These are phyloP conservation scores for Pleuronectes platessa DNA, from an alignment of 2,113 vertebrate species.

Conservation along the genomic window DNA sequence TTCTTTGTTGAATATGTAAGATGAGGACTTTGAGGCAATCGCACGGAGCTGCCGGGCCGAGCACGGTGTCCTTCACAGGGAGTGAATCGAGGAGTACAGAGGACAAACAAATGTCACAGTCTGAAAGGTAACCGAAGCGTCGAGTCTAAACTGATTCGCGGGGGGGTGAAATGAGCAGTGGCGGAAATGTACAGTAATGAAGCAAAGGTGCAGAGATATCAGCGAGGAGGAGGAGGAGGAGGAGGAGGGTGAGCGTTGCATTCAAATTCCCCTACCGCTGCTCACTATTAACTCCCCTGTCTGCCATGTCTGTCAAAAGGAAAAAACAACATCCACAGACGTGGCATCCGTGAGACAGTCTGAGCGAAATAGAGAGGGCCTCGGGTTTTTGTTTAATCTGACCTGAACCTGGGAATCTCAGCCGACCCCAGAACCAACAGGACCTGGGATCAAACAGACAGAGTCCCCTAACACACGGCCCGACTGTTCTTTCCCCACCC, in stretches of 20 bases:
- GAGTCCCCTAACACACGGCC: constrained; percentile 57
- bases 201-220: background rate
- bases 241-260: background rate
- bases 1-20: constrained; percentile 50
- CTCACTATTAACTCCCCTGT: constrained; percentile 14
- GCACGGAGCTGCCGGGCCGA: constrained; percentile 50
- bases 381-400: constrained; percentile 63
- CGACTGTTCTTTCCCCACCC: constrained; percentile 71
- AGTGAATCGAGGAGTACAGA: constrained; percentile 35
- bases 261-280: constrained; percentile 16
- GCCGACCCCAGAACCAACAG: constrained; percentile 55
- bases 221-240: constrained; percentile 1
- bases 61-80: constrained; percentile 62
- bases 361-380: constrained; percentile 12
- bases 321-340: constrained; percentile 12
- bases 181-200: background rate
- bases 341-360: constrained; percentile 37
- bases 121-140: constrained; percentile 25
- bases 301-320: constrained; percentile 10
- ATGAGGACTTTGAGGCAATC: constrained; percentile 50
- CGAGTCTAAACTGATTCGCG: constrained; percentile 9
- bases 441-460: constrained; percentile 69
- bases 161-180: constrained; percentile 7
- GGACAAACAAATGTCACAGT: constrained; percentile 58
- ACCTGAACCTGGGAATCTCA: constrained; percentile 68